Evolutionary conservation across 1,140 invertebrate species (phyloP), one percentile per base, ranked within the genome.

Genomic region (Drosophila malerkotliana): DNA sequence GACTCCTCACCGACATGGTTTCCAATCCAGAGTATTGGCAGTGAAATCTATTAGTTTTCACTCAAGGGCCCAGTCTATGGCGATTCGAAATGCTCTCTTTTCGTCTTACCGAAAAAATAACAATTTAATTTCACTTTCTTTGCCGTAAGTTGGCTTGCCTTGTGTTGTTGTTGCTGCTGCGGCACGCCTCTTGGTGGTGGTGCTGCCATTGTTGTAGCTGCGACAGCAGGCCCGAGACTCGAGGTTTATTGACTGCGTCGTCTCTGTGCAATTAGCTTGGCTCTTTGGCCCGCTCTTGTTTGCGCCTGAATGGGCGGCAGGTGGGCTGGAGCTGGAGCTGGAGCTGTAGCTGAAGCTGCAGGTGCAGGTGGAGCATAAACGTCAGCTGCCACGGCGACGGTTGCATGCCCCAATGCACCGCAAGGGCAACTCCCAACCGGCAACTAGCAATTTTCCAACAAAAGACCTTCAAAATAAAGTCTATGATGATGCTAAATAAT

Each of bases 41-140:
- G 34, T 12, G 34, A 37, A 37, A 37, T 37, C 57, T 21, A 59
- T 59, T 21, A 52, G 15, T 47, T 59, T 24, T 34, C 30, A 9
- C 28, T 9, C 30, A 14, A 24, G 41, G 26, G 24, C 8, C 21
- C 4, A 9, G 10, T 14, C 14, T 14, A 18, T 21, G 9, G 24
- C 37, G 60, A 67, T 67, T 67, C 59, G 63, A 28, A 51, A 67
- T 67, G 63, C 63, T 67, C 63, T 67, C 63, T 64, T 47, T 34
- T 47, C 21, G 15, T 64, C 63, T 34, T 60, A 62, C 54, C 41
- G 49, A 66, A 66, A 69, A 78, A 44, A 68, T 56, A 73, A 69
- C 63, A 85, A 81, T 74, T 74, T 85, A 85, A 81, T 85, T 85
- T 85, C 81, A 85, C 81, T 85, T 85, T 85, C 82, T 87, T 85